These are phyloP conservation scores for Brachyistius frenatus DNA, from an alignment of 2,113 vertebrate genomes.

Conservation along the genomic window DNA sequence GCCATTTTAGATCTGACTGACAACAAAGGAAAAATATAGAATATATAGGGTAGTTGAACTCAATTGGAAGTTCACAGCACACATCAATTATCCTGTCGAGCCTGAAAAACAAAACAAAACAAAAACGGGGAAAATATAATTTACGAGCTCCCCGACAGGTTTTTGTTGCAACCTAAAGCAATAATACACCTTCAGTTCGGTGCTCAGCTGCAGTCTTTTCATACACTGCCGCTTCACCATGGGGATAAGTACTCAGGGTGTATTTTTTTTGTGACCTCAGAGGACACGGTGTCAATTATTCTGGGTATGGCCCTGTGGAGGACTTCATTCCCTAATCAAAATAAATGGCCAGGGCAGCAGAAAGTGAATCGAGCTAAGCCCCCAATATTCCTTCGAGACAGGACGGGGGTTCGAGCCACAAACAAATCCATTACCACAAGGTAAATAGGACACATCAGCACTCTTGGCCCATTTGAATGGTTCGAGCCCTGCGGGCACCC, in stretches of 20 bases:
- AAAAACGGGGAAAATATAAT: constrained; percentile 71
- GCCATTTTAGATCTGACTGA: constrained; percentile 43
- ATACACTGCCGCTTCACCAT: constrained; percentile 63
- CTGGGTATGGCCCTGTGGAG: constrained; percentile 66
- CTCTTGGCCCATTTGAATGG: constrained; percentile 78
- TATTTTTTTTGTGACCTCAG: constrained; percentile 73
- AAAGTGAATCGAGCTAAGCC: constrained; percentile 81
- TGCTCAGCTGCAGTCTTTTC: constrained; percentile 71
- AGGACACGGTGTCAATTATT: constrained; percentile 84
- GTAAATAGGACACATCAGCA: constrained; percentile 81
- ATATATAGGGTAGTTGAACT: constrained; percentile 56
- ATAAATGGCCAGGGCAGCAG: constrained; percentile 85
- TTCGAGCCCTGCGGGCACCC: constrained; percentile 62
- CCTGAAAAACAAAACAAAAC: neutral
- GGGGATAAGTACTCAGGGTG: constrained; percentile 66
- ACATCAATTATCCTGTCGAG: constrained; percentile 82
- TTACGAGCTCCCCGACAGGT: constrained; percentile 68
- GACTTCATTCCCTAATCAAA: constrained; percentile 87
- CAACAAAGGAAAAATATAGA: constrained; percentile 57
- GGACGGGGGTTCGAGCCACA: constrained; percentile 61
- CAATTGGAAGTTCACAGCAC: constrained; percentile 63
- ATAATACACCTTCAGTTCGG: constrained; percentile 70
- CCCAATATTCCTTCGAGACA: constrained; percentile 77
- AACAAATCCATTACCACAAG: constrained; percentile 84
- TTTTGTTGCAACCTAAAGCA: constrained; percentile 79